These are phyloP conservation scores for Anableps anableps DNA, from an alignment of 2,797 vertebrate genomes.

Conservation along the genomic window DNA sequence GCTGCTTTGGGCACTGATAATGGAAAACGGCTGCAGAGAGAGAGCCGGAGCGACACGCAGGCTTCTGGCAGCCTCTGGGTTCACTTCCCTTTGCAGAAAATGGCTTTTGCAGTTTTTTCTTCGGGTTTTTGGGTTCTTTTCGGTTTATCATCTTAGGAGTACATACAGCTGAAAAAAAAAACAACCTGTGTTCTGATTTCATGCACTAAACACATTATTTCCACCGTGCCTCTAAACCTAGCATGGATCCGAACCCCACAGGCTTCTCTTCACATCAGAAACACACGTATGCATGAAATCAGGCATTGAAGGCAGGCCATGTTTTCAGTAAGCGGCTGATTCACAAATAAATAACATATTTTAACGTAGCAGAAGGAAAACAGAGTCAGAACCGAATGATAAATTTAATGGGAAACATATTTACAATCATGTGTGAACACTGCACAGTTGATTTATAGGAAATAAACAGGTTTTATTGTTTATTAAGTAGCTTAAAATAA, in stretches of 20 bases:
- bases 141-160: conserved; percentile 37
- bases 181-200: not conserved
- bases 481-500: no score
- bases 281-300: conserved; percentile 1
- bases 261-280: not conserved
- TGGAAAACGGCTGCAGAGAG: conserved; percentile 79
- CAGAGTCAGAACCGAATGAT: not conserved
- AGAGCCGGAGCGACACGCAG: conserved; percentile 19
- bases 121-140: conserved; percentile 35
- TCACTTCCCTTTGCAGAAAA: conserved; percentile 66
- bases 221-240: not conserved
- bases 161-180: conserved; percentile 12
- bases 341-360: not conserved
- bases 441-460: not conserved
- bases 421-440: not conserved
- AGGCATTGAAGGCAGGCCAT: not conserved
- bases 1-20: conserved; percentile 83
- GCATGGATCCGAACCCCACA: conserved; percentile 13
- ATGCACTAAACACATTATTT: conserved; percentile 28
- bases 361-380: not conserved
- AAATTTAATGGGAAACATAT: not conserved
- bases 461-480: no score
- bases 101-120: conserved; percentile 48
- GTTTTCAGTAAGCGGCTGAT: not conserved
- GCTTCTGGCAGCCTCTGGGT: conserved; percentile 43